phyloP scores from a whole-genome alignment of 2,888 invertebrate species.

The Parthenolecanium corni region DNA sequence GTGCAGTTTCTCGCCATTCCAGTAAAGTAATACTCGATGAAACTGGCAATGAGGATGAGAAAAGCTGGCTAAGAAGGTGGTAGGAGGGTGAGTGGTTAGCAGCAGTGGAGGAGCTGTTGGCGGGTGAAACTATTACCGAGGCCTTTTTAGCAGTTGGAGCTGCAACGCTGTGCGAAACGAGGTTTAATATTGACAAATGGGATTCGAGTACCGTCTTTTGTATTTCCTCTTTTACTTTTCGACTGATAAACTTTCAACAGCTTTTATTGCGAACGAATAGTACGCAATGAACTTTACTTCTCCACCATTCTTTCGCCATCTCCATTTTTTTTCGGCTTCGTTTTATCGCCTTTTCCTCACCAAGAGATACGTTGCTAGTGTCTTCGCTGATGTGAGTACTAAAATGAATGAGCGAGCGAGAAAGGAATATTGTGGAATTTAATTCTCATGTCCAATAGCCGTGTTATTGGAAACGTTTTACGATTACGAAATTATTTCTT shows the following conservation, averaged over 20 bases:
- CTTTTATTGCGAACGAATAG: slow-evolving; percentile 23
- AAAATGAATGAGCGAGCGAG: not conserved
- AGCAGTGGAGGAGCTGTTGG: not conserved
- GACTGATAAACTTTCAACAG: slow-evolving; percentile 26
- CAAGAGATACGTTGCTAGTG: not conserved
- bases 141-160: slow-evolving; percentile 24
- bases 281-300: slow-evolving; percentile 16
- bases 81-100: no score
- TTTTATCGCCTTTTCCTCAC: not conserved
- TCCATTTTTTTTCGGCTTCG: slow-evolving; percentile 10
- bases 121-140: slow-evolving; percentile 19
- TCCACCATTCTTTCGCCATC: not conserved
- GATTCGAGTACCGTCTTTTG: slow-evolving; percentile 26
- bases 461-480: slow-evolving; percentile 12
- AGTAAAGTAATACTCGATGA: slow-evolving; percentile 25
- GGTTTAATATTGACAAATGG: slow-evolving; percentile 26
- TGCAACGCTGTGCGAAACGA: slow-evolving; percentile 22
- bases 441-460: not conserved
- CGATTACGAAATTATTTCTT: slow-evolving; percentile 17
- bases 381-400: not conserved
- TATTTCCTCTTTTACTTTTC: slow-evolving; percentile 25
- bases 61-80: no score
- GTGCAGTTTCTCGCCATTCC: slow-evolving; percentile 21
- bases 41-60: no score
- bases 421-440: not conserved